phyloP scores from a whole-genome alignment of 2,888 invertebrate species.

The Zygaena filipendulae region DNA sequence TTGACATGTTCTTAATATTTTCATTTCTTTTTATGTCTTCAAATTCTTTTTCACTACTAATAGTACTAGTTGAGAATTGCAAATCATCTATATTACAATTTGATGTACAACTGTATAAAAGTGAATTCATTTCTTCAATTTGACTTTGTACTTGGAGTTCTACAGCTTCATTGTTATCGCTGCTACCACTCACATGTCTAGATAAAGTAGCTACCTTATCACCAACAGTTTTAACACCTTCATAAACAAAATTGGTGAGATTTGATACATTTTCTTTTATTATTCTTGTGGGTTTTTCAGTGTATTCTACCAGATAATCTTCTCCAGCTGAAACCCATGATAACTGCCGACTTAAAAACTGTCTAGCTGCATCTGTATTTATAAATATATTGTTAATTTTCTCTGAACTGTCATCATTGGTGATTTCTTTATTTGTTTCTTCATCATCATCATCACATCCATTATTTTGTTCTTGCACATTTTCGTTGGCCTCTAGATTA shows the following conservation, averaged over 20 bases:
- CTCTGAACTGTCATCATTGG: slow-evolving; percentile 33
- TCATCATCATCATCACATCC: slow-evolving; percentile 33
- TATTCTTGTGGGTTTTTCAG: slow-evolving; percentile 74
- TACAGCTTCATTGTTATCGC: slow-evolving; percentile 71
- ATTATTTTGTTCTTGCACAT: slow-evolving; percentile 23
- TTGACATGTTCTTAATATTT: slow-evolving; percentile 66
- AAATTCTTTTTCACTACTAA: slow-evolving; percentile 73
- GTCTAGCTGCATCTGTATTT: slow-evolving; percentile 82
- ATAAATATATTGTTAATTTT: slow-evolving; percentile 76
- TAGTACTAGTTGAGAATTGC: slow-evolving; percentile 73
- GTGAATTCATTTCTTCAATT: slow-evolving; percentile 59
- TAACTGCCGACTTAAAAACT: slow-evolving; percentile 78
- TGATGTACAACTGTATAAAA: slow-evolving; percentile 52
- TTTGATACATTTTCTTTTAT: slow-evolving; percentile 80
- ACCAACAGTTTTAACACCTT: slow-evolving; percentile 79
- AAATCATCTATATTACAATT: slow-evolving; percentile 69
- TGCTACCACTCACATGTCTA: slow-evolving; percentile 78
- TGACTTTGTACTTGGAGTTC: slow-evolving; percentile 53
- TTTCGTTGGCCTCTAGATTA: slow-evolving; percentile 28
- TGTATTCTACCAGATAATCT: slow-evolving; percentile 73
- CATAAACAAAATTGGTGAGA: slow-evolving; percentile 78
- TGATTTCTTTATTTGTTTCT: slow-evolving; percentile 32
- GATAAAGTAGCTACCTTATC: slow-evolving; percentile 79
- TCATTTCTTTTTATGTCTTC: slow-evolving; percentile 69
- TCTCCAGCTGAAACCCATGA: slow-evolving; percentile 79